A percentile compares a stretch with the other conserved stretches of the same genome.
Conservation (phyloP, 1,140 invertebrate species). For the Drosophila sturtevanti region DNA sequence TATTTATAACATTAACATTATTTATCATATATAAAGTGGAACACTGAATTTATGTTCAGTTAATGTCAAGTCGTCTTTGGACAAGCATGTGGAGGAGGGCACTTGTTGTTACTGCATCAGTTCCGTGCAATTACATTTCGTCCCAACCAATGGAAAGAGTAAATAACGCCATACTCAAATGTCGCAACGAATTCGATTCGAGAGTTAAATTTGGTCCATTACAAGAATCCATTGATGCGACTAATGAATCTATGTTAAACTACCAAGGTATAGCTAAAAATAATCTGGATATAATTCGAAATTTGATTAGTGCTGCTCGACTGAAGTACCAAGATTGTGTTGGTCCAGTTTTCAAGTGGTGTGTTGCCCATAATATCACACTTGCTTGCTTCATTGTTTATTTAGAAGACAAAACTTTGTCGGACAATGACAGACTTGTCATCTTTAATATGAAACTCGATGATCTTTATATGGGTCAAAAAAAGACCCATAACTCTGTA, state of each 20-base stretch:
- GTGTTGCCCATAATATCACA: not conserved
- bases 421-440: not conserved
- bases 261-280: not conserved
- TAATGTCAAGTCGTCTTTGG: too few species aligned
- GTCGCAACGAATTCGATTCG: not conserved
- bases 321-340: not conserved
- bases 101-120: too few species aligned
- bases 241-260: not conserved
- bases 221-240: not conserved
- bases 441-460: not conserved
- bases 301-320: not conserved
- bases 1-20: too few species aligned
- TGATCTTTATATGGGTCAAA: not conserved
- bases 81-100: too few species aligned
- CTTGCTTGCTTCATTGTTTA: not conserved
- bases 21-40: too few species aligned
- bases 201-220: not conserved
- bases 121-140: too few species aligned
- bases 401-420: not conserved
- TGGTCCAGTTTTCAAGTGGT: not conserved
- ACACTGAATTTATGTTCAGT: too few species aligned
- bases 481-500: not conserved
- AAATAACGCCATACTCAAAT: not conserved
- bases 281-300: not conserved
- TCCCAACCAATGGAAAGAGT: too few species aligned